phyloP scores from a whole-genome alignment of 1,140 invertebrate genomes.

The Oppia nitens region DNA sequence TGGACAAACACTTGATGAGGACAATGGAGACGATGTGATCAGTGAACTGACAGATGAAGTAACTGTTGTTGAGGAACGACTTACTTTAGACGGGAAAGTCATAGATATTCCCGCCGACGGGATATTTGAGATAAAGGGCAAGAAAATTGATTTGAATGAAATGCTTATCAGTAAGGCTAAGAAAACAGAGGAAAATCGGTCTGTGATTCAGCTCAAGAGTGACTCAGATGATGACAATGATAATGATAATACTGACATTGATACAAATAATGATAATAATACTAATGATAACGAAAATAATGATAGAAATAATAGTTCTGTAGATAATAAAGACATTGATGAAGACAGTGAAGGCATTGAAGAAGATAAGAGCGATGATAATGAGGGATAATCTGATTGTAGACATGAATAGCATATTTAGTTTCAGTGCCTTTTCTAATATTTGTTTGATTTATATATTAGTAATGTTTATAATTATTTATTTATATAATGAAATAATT shows the following conservation, averaged over 20 bases:
- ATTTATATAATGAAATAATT: too few species aligned
- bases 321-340: constrained; percentile 19
- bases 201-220: not conserved
- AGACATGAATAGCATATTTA: too few species aligned
- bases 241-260: not conserved
- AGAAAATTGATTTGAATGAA: constrained; percentile 10
- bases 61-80: not conserved
- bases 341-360: constrained; percentile 13
- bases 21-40: constrained; percentile 24
- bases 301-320: constrained; percentile 26
- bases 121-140: constrained; percentile 4
- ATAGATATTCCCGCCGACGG: constrained; percentile 2
- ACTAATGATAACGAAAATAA: constrained; percentile 21
- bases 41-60: constrained; percentile 17
- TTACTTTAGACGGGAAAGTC: not conserved
- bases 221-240: not conserved
- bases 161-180: constrained; percentile 1
- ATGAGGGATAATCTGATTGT: too few species aligned
- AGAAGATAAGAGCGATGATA: not conserved
- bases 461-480: too few species aligned
- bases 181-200: constrained; percentile 1
- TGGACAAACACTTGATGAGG: constrained; percentile 25
- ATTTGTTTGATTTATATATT: too few species aligned
- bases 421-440: too few species aligned
- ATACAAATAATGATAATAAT: not conserved